Percentiles rank a stretch among this genome's conserved stretches.
Conservation (phyloP, 1,140 invertebrate species). For the Cryptotermes secundus region DNA sequence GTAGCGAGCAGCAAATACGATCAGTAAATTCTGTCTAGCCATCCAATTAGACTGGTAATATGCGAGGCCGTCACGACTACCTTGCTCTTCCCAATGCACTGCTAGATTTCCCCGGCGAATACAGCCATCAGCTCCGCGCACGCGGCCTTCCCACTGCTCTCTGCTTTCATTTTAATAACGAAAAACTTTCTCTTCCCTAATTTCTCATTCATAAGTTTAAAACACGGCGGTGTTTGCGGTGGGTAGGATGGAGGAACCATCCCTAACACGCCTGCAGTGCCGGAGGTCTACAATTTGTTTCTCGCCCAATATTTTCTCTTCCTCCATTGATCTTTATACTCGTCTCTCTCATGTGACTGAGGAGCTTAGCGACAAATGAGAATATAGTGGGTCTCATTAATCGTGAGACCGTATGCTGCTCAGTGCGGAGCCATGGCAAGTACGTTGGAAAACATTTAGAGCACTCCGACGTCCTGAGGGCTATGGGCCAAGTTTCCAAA, state of each 20-base stretch:
- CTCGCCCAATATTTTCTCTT: neutral
- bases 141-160: neutral
- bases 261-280: neutral
- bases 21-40: neutral
- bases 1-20: neutral
- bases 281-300: neutral
- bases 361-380: slow-evolving; percentile 10
- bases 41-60: neutral
- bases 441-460: neutral
- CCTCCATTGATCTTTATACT: neutral
- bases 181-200: neutral
- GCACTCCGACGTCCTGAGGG: no score
- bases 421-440: neutral
- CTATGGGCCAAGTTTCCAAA: no score
- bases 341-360: neutral
- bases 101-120: neutral
- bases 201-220: slow-evolving; percentile 15
- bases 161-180: neutral
- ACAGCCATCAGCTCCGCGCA: neutral
- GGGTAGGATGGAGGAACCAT: neutral
- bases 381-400: neutral
- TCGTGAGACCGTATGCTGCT: neutral
- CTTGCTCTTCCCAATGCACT: neutral
- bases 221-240: neutral
- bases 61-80: neutral